Percentiles rank a stretch among this genome's conserved stretches.
phyloP scores from a whole-genome alignment of 2,113 vertebrate genomes.

The Chaenocephalus aceratus region DNA sequence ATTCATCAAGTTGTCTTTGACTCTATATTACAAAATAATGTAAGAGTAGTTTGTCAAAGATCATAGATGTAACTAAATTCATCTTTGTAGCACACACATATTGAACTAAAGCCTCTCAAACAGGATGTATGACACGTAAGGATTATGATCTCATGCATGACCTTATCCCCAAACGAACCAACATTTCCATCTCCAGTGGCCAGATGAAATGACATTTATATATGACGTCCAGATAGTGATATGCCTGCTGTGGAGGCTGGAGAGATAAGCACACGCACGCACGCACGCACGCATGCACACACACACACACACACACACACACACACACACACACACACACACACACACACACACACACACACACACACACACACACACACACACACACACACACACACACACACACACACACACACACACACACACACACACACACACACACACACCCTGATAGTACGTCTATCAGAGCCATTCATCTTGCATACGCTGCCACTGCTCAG shows the following conservation, averaged over 20 bases:
- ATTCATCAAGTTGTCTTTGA: neutral
- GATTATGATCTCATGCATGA: slow-evolving; percentile 11
- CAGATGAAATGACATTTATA: slow-evolving; percentile 37
- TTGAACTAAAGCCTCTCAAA: neutral
- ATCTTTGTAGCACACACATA: neutral
- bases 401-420: neutral
- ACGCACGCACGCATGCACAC: neutral
- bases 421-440: no score
- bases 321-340: slow-evolving; percentile 11
- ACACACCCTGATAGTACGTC: slow-evolving; percentile 19
- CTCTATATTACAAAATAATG: neutral
- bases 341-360: slow-evolving; percentile 12
- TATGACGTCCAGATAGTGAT: slow-evolving; percentile 10
- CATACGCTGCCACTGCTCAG: slow-evolving; percentile 25
- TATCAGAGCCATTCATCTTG: slow-evolving; percentile 56
- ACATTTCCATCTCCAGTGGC: slow-evolving; percentile 32
- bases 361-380: neutral
- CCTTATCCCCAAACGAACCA: neutral
- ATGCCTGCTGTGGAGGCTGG: neutral
- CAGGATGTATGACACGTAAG: neutral
- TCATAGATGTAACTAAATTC: neutral
- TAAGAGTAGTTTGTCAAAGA: neutral
- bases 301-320: neutral
- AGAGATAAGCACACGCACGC: slow-evolving; percentile 37
- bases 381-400: neutral